Conservation (phyloP, 2,113 vertebrate species). For the Condylura cristata region DNA sequence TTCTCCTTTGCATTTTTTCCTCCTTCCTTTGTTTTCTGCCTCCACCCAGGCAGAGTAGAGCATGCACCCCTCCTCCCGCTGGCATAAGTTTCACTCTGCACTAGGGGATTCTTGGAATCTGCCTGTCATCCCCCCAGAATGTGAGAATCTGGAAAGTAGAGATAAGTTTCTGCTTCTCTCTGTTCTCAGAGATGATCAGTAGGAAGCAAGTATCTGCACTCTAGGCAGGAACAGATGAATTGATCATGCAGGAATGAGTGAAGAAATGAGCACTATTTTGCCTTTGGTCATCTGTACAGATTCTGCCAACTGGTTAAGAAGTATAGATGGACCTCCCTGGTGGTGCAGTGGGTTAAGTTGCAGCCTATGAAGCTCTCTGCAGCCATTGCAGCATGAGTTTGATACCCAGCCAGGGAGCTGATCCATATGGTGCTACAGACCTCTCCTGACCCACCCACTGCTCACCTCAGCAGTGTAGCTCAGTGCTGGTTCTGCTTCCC, state of each 20-base stretch:
- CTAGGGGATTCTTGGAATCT: neutral
- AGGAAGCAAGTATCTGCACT: neutral
- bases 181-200: neutral
- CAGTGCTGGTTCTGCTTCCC: too few relatives aligned
- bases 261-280: neutral
- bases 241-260: neutral
- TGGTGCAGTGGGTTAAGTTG: too few relatives aligned
- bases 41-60: neutral
- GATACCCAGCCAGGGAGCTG: too few relatives aligned
- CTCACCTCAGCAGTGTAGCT: too few relatives aligned
- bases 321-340: too few relatives aligned
- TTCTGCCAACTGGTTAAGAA: neutral
- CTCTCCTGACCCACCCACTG: too few relatives aligned
- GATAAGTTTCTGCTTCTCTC: neutral
- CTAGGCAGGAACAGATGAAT: neutral
- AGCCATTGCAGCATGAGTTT: too few relatives aligned
- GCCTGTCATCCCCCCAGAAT: neutral
- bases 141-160: neutral
- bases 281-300: neutral
- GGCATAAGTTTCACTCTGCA: neutral
- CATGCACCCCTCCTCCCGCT: fast-evolving
- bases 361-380: too few relatives aligned
- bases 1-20: neutral
- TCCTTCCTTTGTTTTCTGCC: neutral
- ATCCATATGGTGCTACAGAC: too few relatives aligned